A percentile compares a stretch with the other conserved stretches of the same genome.
Conservation (phyloP, 2,113 vertebrate genomes). For the Monopterus albus region DNA sequence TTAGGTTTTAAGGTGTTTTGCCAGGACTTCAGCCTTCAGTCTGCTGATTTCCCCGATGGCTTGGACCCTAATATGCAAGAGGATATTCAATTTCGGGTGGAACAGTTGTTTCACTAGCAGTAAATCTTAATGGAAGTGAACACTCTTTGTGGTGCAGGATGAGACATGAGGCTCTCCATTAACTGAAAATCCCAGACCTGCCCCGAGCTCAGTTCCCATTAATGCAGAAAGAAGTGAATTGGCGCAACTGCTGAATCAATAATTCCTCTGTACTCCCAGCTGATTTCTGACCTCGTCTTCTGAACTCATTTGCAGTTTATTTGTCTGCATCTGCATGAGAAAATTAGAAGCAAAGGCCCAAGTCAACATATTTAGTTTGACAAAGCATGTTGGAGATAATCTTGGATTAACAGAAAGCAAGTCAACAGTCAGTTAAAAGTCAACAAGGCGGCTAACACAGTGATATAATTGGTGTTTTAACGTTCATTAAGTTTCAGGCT, state of each 20-base stretch:
- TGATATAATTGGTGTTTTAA: not conserved
- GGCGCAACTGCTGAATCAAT: constrained; percentile 30
- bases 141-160: constrained; percentile 30
- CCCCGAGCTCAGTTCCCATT: constrained; percentile 30
- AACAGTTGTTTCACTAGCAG: constrained; percentile 42
- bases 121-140: constrained; percentile 55
- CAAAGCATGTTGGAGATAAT: not conserved
- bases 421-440: not conserved
- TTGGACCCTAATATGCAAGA: constrained; percentile 19
- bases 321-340: not conserved
- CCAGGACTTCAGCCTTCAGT: not conserved
- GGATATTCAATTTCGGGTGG: constrained; percentile 48
- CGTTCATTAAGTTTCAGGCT: not conserved
- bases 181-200: constrained; percentile 42
- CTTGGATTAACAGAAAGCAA: not conserved
- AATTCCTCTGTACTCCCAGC: constrained; percentile 21
- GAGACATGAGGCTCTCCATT: constrained; percentile 46
- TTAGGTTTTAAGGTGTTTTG: not conserved
- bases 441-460: not conserved
- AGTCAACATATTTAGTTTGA: not conserved
- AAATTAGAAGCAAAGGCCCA: constrained; percentile 7
- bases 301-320: constrained; percentile 34
- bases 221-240: constrained; percentile 24
- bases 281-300: constrained; percentile 6
- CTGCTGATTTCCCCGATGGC: constrained; percentile 48